Base-by-base conservation (phyloP, 2,113 vertebrate species). In the Aviceda subcristata region DNA sequence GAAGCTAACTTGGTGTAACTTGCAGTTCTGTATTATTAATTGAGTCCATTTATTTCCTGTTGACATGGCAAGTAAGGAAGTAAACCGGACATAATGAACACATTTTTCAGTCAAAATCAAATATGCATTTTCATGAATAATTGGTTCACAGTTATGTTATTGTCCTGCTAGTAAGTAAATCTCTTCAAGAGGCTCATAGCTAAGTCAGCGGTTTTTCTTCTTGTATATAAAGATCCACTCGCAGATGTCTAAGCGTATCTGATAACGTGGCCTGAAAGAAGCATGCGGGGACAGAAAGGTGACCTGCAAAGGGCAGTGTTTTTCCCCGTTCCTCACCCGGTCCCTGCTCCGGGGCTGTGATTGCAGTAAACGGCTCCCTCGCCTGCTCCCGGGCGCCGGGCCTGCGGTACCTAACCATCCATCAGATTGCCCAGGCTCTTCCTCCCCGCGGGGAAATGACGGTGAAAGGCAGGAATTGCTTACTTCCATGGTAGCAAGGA, bases 1-100 rank as follows among this genome's bases (percentile, higher is more conserved):
- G 46, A 83, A 71, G 60, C 4, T 75, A 27, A 75, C n/a, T 79
- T 81, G 11, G 21, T 88, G 11, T 59, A 92, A 92, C 66, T 73
- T 82, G 43, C 15, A 66, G 56, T 87, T 92, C 86, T 5, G 0
- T 69, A 20, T 79, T 73, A 79, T 59, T 94, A 72, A 79, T 85
- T 69, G 26, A 63, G 51, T 73, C 15, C 8, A 72, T 79, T 87
- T 80, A 69, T 94, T 94, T 94, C 29, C 50, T 91, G 20, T 64
- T 91, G 62, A 76, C 39, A 34, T 46, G 45, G 29, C 6, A 85
- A 78, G 38, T 66, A 91, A 88, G 26, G 26, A 96, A 96, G 71
- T 79, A 76, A 95, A 86, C 18, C 0, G 0, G 30, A 85, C 1
- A 2, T 29, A 76, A 39, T 2, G 6, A 66, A 50, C 8, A 27